Percentiles rank a stretch among this genome's conserved stretches.
These are phyloP conservation scores for Penaeus chinensis DNA, from an alignment of 1,140 invertebrate species.

Conservation along the genomic window DNA sequence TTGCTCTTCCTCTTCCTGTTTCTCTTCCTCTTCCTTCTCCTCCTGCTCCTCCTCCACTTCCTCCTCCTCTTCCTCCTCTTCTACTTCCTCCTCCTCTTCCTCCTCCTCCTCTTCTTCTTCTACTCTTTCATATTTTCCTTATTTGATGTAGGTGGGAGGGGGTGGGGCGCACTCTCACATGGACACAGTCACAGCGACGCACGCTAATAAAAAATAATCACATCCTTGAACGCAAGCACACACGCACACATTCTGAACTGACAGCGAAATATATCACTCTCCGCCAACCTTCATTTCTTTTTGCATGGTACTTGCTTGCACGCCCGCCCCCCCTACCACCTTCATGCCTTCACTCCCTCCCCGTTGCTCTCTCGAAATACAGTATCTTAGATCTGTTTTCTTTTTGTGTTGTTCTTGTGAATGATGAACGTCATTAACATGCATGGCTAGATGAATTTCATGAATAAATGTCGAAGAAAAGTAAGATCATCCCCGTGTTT, in stretches of 20 bases:
- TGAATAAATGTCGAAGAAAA: too few relatives aligned
- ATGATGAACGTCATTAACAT: not conserved
- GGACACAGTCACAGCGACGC: not conserved
- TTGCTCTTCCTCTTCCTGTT: not conserved
- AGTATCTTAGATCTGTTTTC: not conserved
- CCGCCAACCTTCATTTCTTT: too few relatives aligned
- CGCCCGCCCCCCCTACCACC: too few relatives aligned
- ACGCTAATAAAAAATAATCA: not conserved
- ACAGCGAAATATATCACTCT: too few relatives aligned
- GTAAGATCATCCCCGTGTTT: too few relatives aligned
- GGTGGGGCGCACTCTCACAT: not conserved
- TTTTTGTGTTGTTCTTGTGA: not conserved
- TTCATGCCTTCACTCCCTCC: conserved; percentile 27
- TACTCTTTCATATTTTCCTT: conserved; percentile 8
- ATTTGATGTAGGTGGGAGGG: not conserved
- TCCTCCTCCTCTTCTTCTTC: not conserved
- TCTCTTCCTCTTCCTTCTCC: not conserved
- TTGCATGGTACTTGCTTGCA: too few relatives aligned
- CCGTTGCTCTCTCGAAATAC: not conserved
- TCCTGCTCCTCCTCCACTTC: not conserved
- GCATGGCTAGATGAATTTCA: too few relatives aligned
- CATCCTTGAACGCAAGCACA: not conserved
- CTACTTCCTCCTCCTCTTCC: not conserved
- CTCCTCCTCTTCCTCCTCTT: not conserved
- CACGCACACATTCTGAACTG: not conserved